Evolutionary conservation across 1,140 invertebrate species (phyloP), one percentile per base, ranked within the genome.

Genomic region (Anastrepha obliqua): DNA sequence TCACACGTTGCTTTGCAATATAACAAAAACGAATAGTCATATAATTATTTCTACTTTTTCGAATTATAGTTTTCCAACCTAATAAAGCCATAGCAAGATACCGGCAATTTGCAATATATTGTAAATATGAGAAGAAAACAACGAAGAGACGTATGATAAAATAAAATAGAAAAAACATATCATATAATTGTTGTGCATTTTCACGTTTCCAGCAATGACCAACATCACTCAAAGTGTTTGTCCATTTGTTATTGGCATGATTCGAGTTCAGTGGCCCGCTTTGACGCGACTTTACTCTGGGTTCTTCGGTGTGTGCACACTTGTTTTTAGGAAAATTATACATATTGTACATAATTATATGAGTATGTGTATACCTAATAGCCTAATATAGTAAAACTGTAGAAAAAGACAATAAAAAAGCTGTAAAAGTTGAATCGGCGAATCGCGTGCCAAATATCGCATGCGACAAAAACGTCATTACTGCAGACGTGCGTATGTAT

Each of bases 251-350:
- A 81, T 81, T 81, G 74, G 51, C 74, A 81, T 20, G 47, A 81
- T 55, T 81, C 74, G 74, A 81, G 74, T 81, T 81, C 74, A 81
- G 74, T 81, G 74, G 74, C 74, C 74, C 74, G 74, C n/a, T n/a
- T 55, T 81, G n/a, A 3, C 74, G 9, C 8, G 74, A n/a, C 47
- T 20, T n/a, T 42, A 13, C 7, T 17, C 6, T 55, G 51, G 51
- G 51, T 55, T 55, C 51, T 55, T 51, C 1, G n/a, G 47, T 55
- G 51, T 81, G n/a, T 55, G 74, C 44, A 20, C 39, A 81, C 11
- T 29, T n/a, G n/a, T 67, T 67, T 81, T 81, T 55, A 81, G 47
- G 74, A 81, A 81, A 81, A 81, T 55, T 5, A 81, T 67, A 39
- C 7, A 67, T 67, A 67, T 67, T 81, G 47, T 20, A 29, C 29